These are phyloP conservation scores for Scylla paramamosain DNA, from an alignment of 1,140 invertebrate species.

Conservation along the genomic window DNA sequence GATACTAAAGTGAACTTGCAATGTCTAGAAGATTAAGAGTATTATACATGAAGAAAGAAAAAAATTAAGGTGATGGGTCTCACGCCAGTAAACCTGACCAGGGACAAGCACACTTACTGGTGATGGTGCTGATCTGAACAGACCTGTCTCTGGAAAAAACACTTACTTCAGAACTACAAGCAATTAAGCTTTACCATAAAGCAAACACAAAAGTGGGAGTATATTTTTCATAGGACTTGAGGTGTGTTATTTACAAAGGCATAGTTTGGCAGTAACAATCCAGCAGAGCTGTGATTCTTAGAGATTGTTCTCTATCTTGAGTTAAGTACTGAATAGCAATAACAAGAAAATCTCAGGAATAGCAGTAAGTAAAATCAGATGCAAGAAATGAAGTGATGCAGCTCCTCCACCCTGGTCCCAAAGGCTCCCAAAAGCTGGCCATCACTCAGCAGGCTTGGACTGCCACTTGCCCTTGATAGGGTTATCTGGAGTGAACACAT, in stretches of 20 bases:
- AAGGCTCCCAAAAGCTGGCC: not conserved
- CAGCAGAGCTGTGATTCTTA: constrained; percentile 2
- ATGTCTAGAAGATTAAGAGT: not conserved
- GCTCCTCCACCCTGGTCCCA: not conserved
- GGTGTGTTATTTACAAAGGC: constrained; percentile 8
- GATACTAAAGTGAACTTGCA: not conserved
- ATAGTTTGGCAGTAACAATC: constrained; percentile 8
- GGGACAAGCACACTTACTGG: not conserved
- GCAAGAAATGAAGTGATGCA: not conserved
- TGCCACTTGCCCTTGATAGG: constrained; percentile 72
- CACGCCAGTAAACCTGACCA: not conserved
- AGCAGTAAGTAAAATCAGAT: not conserved
- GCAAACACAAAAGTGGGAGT: not conserved
- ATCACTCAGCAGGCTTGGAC: constrained; percentile 56
- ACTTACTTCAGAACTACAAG: not conserved
- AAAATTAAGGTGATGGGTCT: too few relatives aligned
- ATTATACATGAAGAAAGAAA: not conserved
- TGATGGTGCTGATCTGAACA: not conserved
- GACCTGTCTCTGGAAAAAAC: not conserved
- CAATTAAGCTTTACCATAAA: not conserved
- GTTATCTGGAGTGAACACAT: constrained; percentile 80
- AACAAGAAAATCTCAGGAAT: not conserved
- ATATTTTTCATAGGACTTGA: not conserved
- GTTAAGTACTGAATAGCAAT: not conserved
- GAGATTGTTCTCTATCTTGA: not conserved